A percentile compares a stretch with the other conserved stretches of the same genome.
These are phyloP conservation scores for Ficedula albicollis DNA, from an alignment of 2,797 vertebrate species.

Conservation along the genomic window DNA sequence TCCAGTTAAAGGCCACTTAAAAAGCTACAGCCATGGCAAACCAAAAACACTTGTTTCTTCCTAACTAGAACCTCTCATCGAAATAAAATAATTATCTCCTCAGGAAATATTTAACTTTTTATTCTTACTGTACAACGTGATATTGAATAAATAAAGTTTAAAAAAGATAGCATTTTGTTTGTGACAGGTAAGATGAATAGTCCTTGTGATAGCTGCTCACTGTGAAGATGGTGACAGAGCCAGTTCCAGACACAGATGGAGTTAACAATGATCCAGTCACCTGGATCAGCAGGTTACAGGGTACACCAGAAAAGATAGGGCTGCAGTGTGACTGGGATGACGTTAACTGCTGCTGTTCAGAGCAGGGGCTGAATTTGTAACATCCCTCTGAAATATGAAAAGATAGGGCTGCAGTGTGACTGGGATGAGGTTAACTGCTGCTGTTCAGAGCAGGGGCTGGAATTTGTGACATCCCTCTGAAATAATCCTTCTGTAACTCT, in stretches of 20 bases:
- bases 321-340: neutral
- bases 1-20: neutral
- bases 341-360: neutral
- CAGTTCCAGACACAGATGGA: neutral
- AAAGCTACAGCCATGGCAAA: neutral
- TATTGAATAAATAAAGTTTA: neutral
- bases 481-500: neutral
- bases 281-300: neutral
- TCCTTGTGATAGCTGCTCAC: fast-evolving
- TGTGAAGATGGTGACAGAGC: neutral
- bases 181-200: neutral
- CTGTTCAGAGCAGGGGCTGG: neutral
- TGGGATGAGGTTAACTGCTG: neutral
- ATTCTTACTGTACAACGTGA: neutral
- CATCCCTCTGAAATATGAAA: neutral
- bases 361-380: neutral
- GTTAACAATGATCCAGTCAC: neutral
- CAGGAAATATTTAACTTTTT: neutral
- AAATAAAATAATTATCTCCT: neutral
- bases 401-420: fast-evolving
- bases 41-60: neutral
- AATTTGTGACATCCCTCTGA: neutral
- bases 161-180: neutral
- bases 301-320: neutral
- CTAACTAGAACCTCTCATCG: neutral